Evolutionary conservation across 2,797 vertebrate species (phyloP).

Genomic region (Salmo trutta): DNA sequence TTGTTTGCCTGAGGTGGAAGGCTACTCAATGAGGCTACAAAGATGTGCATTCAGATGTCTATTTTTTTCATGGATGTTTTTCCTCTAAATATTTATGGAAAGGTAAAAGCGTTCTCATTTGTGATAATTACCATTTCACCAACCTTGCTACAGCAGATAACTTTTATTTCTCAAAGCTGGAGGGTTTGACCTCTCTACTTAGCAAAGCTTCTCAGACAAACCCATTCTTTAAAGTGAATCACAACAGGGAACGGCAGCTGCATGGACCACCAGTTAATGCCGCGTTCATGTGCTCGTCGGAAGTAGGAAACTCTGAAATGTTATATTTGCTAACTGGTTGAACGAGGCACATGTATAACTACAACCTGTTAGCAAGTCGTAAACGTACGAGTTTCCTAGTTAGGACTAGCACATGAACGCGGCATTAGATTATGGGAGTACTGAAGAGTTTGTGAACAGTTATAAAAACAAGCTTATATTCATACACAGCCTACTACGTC

Average conservation of each 20-base stretch:
- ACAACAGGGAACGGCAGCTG: not conserved
- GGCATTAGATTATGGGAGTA: no score
- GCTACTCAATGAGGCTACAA: not conserved
- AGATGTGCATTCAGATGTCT: not conserved
- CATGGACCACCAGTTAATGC: not conserved
- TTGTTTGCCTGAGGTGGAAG: conserved; percentile 15
- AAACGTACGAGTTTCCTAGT: no score
- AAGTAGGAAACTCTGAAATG: no score
- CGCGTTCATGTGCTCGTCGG: no score
- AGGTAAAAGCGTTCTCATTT: conserved; percentile 17
- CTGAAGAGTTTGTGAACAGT: not conserved
- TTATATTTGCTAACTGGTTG: no score
- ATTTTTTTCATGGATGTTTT: conserved; percentile 3
- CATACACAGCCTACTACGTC: not conserved
- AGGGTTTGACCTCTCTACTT: not conserved
- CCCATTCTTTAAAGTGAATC: not conserved
- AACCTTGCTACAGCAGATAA: not conserved
- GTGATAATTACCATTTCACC: conserved; percentile 18
- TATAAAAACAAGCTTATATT: not conserved
- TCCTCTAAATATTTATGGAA: conserved; percentile 19
- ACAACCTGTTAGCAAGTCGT: no score
- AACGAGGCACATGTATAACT: no score
- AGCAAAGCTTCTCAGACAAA: not conserved
- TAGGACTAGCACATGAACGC: no score
- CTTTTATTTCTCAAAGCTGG: not conserved